These are phyloP conservation scores for Nothocercus nigrocapillus DNA, from an alignment of 2,113 vertebrate genomes.

Conservation along the genomic window DNA sequence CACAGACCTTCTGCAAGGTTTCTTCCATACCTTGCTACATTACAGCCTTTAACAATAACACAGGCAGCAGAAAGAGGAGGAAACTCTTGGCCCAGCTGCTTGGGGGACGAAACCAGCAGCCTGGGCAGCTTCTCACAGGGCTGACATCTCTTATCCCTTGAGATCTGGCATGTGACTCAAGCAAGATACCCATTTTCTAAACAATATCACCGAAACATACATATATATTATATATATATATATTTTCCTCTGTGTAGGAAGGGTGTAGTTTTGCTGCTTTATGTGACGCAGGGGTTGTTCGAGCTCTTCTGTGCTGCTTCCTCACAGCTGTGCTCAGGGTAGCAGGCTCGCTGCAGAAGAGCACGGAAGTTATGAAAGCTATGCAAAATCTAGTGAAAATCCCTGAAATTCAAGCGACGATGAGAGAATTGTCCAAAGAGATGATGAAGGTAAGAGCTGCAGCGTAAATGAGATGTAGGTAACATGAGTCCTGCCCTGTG, in stretches of 20 bases:
- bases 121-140: too few relatives aligned
- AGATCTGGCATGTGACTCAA: neutral
- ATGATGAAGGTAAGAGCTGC: slow-evolving; percentile 92
- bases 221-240: too few relatives aligned
- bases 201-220: neutral
- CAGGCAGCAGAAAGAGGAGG: neutral
- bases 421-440: slow-evolving; percentile 96
- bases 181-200: fast-evolving
- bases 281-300: fast-evolving
- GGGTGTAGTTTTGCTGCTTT: neutral
- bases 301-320: neutral
- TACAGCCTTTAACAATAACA: neutral
- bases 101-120: too few relatives aligned
- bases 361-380: slow-evolving; percentile 98
- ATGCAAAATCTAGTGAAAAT: slow-evolving; percentile 96
- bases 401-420: slow-evolving; percentile 96
- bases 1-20: neutral
- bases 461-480: fast-evolving
- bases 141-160: too few relatives aligned
- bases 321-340: slow-evolving; percentile 89
- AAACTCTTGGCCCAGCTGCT: too few relatives aligned
- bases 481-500: fast-evolving
- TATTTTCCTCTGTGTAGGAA: fast-evolving
- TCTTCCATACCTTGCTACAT: neutral
- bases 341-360: slow-evolving; percentile 93